Base-by-base conservation (phyloP, 2,797 vertebrate species). In the Podargus strigoides region DNA sequence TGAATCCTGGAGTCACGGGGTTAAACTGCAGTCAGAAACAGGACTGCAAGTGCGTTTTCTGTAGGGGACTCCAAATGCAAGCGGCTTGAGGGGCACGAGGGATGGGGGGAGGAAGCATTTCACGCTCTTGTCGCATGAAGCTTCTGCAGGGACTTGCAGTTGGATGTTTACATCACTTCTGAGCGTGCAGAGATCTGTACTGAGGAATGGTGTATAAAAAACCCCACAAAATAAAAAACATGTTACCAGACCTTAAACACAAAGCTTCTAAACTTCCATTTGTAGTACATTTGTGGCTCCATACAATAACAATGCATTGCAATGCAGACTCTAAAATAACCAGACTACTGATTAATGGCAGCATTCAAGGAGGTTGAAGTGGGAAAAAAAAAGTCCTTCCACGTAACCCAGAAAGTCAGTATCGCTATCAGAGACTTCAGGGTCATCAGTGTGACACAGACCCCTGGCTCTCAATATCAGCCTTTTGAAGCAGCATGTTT, bases 21-120 rank as follows among this genome's bases (percentile, higher is more conserved):
- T 34, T 14, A 8, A 56, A 16, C 3, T 6, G 32, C 34, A 2
- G 42, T 8, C 7, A 20, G 22, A 12, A 85, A 42, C 8, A 10
- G 68, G 59, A 28, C 3, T 5, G 18, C 9, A 6, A 6, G 23
- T 8, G 23, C 32, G 62, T 21, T 9, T 46, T 28, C 62, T 2
- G 8, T 10, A 5, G 42, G 42, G 34, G 21, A 26, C 9, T 21
- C 11, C 50, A 16, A 37, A 64, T 4, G 58, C 41, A 24, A 3
- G 3, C 52, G 12, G 69, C 42, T 1, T 2, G 30, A 60, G 55
- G 32, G 42, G 39, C 0, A 4, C 2, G 2, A 47, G 56, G 52
- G n/a, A 32, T 5, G 52, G 19, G 39, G 55, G 28, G 36, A 7
- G 66, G 69, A 32, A 68, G 24, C 19, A 1, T 20, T 42, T 56